Percentiles rank a stretch among this genome's conserved stretches.
Conservation (phyloP, 2,888 invertebrate genomes). For the Keiferia lycopersicella region DNA sequence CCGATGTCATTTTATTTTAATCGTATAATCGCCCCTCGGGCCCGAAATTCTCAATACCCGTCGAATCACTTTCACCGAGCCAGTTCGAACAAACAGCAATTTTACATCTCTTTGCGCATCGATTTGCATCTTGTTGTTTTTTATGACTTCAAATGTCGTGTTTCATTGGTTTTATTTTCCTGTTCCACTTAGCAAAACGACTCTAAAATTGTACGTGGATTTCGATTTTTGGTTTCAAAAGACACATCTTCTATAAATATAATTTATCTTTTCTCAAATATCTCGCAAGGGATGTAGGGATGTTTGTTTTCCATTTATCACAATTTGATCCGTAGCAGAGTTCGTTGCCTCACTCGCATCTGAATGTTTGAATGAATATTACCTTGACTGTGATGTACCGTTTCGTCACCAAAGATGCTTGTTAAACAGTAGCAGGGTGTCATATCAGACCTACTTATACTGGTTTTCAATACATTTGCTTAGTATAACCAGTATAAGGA, state of each 20-base stretch:
- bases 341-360: constrained; percentile 42
- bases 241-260: no score
- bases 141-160: background rate
- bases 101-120: constrained; percentile 8
- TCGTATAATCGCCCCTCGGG: constrained; percentile 43
- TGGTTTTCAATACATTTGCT: no score
- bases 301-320: background rate
- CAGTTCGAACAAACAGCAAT: constrained; percentile 15
- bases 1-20: constrained; percentile 51
- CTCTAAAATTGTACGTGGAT: no score
- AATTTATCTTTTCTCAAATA: no score
- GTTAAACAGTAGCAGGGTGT: constrained; percentile 68
- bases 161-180: background rate
- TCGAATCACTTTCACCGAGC: constrained; percentile 42
- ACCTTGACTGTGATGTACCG: constrained; percentile 60
- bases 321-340: background rate
- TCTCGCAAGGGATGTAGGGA: background rate
- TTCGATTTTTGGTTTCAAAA: no score
- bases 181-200: background rate
- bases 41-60: constrained; percentile 40
- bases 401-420: constrained; percentile 61
- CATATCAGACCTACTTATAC: constrained; percentile 44
- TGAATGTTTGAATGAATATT: constrained; percentile 61
- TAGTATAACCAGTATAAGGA: constrained; percentile 27
- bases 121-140: constrained; percentile 1